Conservation (phyloP, 2,113 vertebrate species). For the Austrofundulus limnaeus region DNA sequence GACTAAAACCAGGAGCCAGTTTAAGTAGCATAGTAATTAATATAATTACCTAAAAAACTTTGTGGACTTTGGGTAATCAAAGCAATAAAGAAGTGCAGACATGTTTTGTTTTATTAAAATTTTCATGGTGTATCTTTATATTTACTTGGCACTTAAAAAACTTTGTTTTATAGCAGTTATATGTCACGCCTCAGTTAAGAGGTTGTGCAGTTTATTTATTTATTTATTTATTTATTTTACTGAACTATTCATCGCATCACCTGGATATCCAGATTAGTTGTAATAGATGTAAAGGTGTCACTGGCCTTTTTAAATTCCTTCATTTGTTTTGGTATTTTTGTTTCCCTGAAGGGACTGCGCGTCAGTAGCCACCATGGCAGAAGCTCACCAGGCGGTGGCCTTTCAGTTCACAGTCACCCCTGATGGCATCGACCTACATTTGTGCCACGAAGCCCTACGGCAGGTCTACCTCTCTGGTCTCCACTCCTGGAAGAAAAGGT, state of each 20-base stretch:
- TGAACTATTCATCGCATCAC: neutral
- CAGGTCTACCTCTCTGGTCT: slow-evolving; percentile 93
- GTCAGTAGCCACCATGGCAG: slow-evolving; percentile 83
- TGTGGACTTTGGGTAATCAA: too few species aligned
- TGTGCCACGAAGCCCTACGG: slow-evolving; percentile 91
- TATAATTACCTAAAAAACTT: too few species aligned
- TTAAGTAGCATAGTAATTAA: too few species aligned
- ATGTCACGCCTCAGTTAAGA: too few species aligned
- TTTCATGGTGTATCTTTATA: too few species aligned
- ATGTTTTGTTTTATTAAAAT: too few species aligned
- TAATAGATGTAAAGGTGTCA: neutral
- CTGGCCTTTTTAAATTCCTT: neutral
- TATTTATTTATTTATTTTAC: neutral
- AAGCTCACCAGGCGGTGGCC: slow-evolving; percentile 95
- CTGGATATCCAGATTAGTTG: accelerated
- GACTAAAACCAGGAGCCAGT: too few species aligned
- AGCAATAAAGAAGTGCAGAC: too few species aligned
- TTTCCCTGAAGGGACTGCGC: slow-evolving; percentile 48
- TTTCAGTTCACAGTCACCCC: slow-evolving; percentile 95
- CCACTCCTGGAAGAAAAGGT: slow-evolving; percentile 95
- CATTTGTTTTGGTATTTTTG: neutral
- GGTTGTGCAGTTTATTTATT: too few species aligned
- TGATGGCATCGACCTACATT: slow-evolving; percentile 90
- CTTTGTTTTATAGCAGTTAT: too few species aligned
- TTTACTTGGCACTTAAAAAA: too few species aligned